phyloP scores from a whole-genome alignment of 2,113 vertebrate species.

The Eleginops maclovinus region DNA sequence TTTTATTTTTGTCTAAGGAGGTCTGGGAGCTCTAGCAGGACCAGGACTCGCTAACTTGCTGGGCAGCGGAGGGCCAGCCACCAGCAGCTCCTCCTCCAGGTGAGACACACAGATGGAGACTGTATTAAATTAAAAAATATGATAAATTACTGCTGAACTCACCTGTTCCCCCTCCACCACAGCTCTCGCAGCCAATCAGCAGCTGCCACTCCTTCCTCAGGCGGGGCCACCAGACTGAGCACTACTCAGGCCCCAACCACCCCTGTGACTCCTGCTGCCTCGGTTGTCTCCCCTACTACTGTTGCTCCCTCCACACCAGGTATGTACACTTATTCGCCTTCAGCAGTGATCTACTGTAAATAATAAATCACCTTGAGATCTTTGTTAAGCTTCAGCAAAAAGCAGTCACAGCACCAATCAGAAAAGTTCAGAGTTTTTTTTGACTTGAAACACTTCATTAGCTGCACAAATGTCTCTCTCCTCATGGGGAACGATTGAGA shows the following conservation, averaged over 20 bases:
- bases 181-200: conserved; percentile 81
- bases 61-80: conserved; percentile 91
- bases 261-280: conserved; percentile 75
- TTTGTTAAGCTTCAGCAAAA: too few species aligned
- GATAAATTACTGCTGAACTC: not conserved
- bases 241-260: conserved; percentile 76
- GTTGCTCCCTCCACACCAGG: conserved; percentile 77
- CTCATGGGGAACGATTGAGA: too few species aligned
- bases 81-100: conserved; percentile 95
- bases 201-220: conserved; percentile 77
- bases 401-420: too few species aligned
- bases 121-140: not conserved
- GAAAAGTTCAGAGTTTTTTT: too few species aligned
- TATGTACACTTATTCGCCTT: too few species aligned
- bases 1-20: conserved; percentile 77
- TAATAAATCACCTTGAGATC: too few species aligned
- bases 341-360: too few species aligned
- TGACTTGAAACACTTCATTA: too few species aligned
- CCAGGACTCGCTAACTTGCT: conserved; percentile 94
- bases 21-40: conserved; percentile 93
- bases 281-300: conserved; percentile 62
- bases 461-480: too few species aligned
- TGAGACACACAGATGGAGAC: conserved; percentile 50
- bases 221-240: conserved; percentile 66
- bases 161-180: not conserved